Conservation (phyloP, 1,140 invertebrate genomes). For the Nylanderia fulva region DNA sequence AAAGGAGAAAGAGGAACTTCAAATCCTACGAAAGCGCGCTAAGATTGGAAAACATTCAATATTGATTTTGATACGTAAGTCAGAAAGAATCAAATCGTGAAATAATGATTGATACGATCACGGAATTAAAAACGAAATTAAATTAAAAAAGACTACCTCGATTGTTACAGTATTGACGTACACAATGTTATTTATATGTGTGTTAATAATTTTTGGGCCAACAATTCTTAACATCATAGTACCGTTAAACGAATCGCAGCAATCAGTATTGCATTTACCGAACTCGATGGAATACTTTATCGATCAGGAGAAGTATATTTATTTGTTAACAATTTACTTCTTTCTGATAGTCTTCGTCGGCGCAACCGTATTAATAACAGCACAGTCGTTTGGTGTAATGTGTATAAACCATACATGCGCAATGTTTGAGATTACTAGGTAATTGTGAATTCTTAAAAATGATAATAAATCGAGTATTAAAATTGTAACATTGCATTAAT, state of each 20-base stretch:
- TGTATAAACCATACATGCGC: conserved; percentile 38
- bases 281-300: conserved; percentile 39
- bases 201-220: conserved; percentile 26
- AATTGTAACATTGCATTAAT: no score
- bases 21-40: conserved; percentile 14
- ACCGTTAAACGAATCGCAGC: conserved; percentile 55
- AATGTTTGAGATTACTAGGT: conserved; percentile 50
- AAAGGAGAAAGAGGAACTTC: conserved; percentile 40
- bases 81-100: background rate
- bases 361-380: background rate
- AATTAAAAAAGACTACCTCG: background rate
- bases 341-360: background rate
- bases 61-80: background rate
- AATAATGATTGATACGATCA: background rate
- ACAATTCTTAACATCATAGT: conserved; percentile 51
- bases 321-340: background rate
- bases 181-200: background rate
- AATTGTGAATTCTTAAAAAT: background rate
- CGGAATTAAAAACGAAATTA: background rate
- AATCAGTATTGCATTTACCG: background rate
- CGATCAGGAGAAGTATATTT: conserved; percentile 5
- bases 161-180: conserved; percentile 13
- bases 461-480: background rate
- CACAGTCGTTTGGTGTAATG: background rate
- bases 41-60: background rate